phyloP scores from a whole-genome alignment of 2,888 invertebrate genomes.

The Idaea dimidiata region DNA sequence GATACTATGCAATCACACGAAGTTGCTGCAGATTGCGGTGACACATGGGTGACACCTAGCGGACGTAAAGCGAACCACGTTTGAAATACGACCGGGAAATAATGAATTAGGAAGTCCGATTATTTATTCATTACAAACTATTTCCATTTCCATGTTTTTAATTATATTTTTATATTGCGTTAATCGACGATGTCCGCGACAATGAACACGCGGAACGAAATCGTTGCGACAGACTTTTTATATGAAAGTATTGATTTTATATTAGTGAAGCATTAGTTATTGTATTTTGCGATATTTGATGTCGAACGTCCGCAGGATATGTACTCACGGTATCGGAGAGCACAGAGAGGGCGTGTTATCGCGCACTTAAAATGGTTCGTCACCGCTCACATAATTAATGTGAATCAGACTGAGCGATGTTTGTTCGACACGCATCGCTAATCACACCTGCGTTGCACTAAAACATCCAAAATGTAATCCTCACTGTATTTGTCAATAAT shows the following conservation, averaged over 20 bases:
- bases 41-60: slow-evolving; percentile 41
- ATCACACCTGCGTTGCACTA: slow-evolving; percentile 31
- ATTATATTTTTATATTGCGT: not conserved
- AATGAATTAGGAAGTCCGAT: slow-evolving; percentile 8
- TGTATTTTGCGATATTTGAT: slow-evolving; percentile 33
- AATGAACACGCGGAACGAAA: not conserved
- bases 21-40: slow-evolving; percentile 53
- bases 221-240: not conserved
- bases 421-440: slow-evolving; percentile 50
- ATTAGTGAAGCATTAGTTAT: slow-evolving; percentile 42
- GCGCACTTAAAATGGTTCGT: slow-evolving; percentile 72
- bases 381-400: slow-evolving; percentile 76
- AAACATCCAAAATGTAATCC: slow-evolving; percentile 11
- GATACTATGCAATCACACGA: slow-evolving; percentile 57
- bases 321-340: slow-evolving; percentile 31
- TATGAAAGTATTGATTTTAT: slow-evolving; percentile 65
- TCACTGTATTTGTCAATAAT: slow-evolving; percentile 22
- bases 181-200: not conserved
- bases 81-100: slow-evolving; percentile 65
- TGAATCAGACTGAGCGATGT: slow-evolving; percentile 64
- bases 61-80: slow-evolving; percentile 36
- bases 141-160: not conserved
- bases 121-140: not conserved
- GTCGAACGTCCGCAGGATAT: slow-evolving; percentile 31
- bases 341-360: slow-evolving; percentile 64